Conservation (phyloP, 2,113 vertebrate genomes). For the Willisornis vidua region DNA sequence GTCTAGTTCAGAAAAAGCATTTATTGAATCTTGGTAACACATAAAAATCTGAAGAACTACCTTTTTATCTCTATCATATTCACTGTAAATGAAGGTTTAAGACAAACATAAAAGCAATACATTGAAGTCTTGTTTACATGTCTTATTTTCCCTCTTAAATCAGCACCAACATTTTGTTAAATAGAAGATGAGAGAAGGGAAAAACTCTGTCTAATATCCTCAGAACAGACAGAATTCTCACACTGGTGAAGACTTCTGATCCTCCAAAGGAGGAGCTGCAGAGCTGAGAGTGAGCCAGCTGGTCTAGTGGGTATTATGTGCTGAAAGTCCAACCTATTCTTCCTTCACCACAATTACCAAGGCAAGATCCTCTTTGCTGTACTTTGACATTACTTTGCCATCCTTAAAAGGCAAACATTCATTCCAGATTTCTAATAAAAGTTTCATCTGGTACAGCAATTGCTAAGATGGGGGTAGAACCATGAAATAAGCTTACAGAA, state of each 20-base stretch:
- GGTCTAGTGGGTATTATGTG: rapidly evolving
- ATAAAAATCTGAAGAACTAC: neutral
- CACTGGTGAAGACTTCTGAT: neutral
- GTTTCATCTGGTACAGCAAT: neutral
- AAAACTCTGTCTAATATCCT: neutral
- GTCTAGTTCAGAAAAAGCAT: constrained; percentile 11
- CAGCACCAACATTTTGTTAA: neutral
- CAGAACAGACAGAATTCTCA: neutral
- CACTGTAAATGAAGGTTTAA: neutral
- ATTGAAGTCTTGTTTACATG: neutral
- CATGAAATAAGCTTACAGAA: neutral
- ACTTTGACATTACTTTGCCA: neutral
- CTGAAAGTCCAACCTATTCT: neutral
- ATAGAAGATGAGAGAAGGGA: neutral
- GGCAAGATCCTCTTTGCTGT: neutral
- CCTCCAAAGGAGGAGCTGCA: neutral
- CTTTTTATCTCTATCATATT: neutral
- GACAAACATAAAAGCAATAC: neutral
- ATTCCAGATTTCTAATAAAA: neutral
- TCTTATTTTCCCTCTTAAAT: neutral
- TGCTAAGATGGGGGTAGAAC: neutral
- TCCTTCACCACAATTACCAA: neutral
- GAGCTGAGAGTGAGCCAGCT: rapidly evolving
- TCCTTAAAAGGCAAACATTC: neutral
- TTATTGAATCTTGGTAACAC: constrained; percentile 11